Evolutionary conservation across 1,140 invertebrate genomes (phyloP).

Genomic region (Centruroides sculpturatus): DNA sequence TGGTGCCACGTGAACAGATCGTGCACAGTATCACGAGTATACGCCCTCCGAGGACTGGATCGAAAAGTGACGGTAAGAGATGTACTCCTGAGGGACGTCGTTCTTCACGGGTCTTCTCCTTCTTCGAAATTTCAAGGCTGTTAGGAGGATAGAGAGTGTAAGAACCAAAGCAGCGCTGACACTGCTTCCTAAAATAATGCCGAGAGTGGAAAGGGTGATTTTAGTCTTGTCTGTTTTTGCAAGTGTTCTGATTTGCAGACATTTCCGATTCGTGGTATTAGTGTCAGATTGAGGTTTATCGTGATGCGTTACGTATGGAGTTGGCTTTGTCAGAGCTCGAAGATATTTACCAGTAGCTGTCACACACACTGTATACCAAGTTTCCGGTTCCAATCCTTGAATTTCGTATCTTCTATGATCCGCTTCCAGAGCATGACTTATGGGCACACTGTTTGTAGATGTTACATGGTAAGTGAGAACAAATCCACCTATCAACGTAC

Average conservation of each 20-base stretch:
- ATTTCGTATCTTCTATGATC: constrained; percentile 53
- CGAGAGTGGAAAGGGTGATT: constrained; percentile 33
- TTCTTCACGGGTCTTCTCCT: constrained; percentile 38
- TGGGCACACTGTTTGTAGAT: constrained; percentile 42
- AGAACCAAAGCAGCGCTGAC: constrained; percentile 73
- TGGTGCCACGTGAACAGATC: no score
- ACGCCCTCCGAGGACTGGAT: constrained; percentile 28
- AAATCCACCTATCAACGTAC: constrained; percentile 66
- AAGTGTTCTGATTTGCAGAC: constrained; percentile 19
- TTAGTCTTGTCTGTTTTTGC: constrained; percentile 17
- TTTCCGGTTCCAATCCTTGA: constrained; percentile 52
- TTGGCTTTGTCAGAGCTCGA: constrained; percentile 16
- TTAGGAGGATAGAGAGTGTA: constrained; percentile 60
- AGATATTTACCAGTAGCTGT: constrained; percentile 57
- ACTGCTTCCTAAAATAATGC: constrained; percentile 66
- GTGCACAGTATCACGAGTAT: not conserved
- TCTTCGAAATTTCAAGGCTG: constrained; percentile 67
- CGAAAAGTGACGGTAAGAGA: constrained; percentile 45
- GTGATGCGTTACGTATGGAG: constrained; percentile 16
- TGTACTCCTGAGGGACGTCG: constrained; percentile 46
- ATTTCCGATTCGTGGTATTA: constrained; percentile 19
- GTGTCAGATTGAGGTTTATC: constrained; percentile 4
- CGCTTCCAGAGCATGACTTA: constrained; percentile 37
- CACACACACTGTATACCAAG: constrained; percentile 68
- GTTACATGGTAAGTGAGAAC: constrained; percentile 63